Percentiles rank a stretch among this genome's conserved stretches.
These are phyloP conservation scores for Sepiola atlantica DNA, from an alignment of 2,888 invertebrate species.

Conservation along the genomic window DNA sequence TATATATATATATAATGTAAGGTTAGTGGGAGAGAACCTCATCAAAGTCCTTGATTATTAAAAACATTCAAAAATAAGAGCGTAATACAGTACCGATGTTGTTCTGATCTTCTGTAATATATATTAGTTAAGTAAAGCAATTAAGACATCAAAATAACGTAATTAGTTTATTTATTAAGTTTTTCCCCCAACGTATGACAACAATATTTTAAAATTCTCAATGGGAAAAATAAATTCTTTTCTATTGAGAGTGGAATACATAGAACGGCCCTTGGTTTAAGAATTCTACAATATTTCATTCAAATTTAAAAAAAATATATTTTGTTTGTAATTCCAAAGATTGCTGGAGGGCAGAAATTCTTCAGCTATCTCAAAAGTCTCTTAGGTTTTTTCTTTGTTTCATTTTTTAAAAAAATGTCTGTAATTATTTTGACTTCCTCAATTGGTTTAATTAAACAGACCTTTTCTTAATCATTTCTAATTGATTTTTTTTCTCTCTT, in stretches of 20 bases:
- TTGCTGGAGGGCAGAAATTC: not conserved
- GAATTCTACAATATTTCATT: not conserved
- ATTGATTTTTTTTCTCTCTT: not conserved
- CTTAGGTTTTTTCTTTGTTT: not conserved
- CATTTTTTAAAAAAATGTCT: not conserved
- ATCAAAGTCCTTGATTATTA: too few relatives aligned
- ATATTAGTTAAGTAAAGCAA: not conserved
- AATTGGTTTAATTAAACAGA: slow-evolving; percentile 4
- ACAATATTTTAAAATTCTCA: not conserved
- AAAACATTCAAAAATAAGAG: too few relatives aligned
- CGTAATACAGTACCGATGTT: too few relatives aligned
- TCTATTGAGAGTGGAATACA: not conserved
- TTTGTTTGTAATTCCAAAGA: not conserved
- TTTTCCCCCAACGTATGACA: not conserved
- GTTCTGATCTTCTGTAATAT: too few relatives aligned
- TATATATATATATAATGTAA: too few relatives aligned
- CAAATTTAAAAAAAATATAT: not conserved
- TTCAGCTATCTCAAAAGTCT: not conserved
- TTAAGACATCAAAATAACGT: not conserved
- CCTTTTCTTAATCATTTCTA: slow-evolving; percentile 2
- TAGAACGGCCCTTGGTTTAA: not conserved
- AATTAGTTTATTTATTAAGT: not conserved
- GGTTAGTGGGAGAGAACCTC: too few relatives aligned
- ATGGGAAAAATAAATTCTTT: slow-evolving; percentile 1
- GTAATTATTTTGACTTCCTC: not conserved